Evolutionary conservation across 1,140 invertebrate genomes (phyloP), one percentile per base, ranked within the genome.

Genomic region (Whitmania pigra): DNA sequence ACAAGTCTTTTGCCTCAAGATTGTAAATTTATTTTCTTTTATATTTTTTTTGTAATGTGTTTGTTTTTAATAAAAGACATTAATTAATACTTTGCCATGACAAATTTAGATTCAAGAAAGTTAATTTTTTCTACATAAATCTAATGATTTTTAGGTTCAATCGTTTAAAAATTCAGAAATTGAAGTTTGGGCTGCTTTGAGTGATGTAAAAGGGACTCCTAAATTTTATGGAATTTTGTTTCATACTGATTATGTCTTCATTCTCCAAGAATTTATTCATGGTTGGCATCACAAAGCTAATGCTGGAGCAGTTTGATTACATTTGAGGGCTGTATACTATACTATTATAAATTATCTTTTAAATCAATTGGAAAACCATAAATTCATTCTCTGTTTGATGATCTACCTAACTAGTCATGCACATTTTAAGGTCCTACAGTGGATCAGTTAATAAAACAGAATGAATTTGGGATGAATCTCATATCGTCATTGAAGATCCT

Each of bases 211-310:
- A 63, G 57, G 57, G 22, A 63, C 18, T 25, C 57, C 57, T 22
- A 22, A 63, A 22, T 63, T 63, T 7, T 63, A 63, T 31, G 57
- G 57, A 25, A 31, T 63, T 0, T 63, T 31, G 29, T 63, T 63
- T 31, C 22, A 20, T 63, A n/a, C 29, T n/a, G 29, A 63, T 63
- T 31, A 1, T 25, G 57, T 63, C 57, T 63, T 6, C 20, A 63
- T 63, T 63, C 29, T 63, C 57, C 22, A 25, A 31, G 57, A 63
- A 31, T 63, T 63, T 31, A 63, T 63, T 63, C 22, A 63, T 31
- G 57, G 57, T 63, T 63, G 29, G 57, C 43, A 49, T 49, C 43
- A 49, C 29, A 11, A 31, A 63, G 29, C 15, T 22, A 63, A 63
- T 63, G 57, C 22, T 13, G 20, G 1, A 7, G 29, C 3, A 63